Base-by-base conservation (phyloP, 2,113 vertebrate species). In the Herpetotheres cachinnans region DNA sequence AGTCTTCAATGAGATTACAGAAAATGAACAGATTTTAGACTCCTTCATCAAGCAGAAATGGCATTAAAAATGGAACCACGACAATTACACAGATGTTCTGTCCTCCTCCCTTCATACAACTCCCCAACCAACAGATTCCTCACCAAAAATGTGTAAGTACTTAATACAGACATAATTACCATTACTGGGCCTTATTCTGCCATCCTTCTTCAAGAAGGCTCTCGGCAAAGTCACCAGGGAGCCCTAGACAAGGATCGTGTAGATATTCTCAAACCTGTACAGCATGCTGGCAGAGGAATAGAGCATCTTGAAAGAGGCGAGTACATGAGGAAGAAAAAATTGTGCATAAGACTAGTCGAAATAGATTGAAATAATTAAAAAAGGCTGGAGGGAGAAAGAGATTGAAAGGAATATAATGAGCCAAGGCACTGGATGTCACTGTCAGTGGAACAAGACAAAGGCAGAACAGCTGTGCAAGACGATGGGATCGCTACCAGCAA, bases 291-390 rank as follows among this genome's bases (percentile, higher is more conserved):
- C 61, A 86, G 47, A 79, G 19, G 44, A 81, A 55, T 2, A 40
- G 20, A 0, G 0, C 25, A 29, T 72, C 61, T 50, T 38, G 38
- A 63, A 78, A 56, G 44, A 71, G 36, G 13, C 8, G 4, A 85
- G 11, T 14, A 46, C 29, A 22, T 1, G n/a, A 73, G 24, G 27
- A 95, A 42, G 66, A 82, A 3, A 29, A 36, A 49, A 32, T 38
- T 44, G 82, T 87, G n/a, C 61, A 67, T 9, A 2, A 72, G 19
- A 52, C 74, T 85, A 44, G 19, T 34, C 9, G 3, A 47, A 89
- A 90, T 50, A 88, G 59, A 93, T 19, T 58, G 76, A 93, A 80
- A 81, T 73, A 71, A 89, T 86, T 92, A n/a, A 86, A 95, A 96
- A 78, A 6, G 36, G 79, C 44, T 89, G 82, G 55, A 85, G 56